phyloP scores from a whole-genome alignment of 2,888 invertebrate genomes.

The Rhabditoides inermis region DNA sequence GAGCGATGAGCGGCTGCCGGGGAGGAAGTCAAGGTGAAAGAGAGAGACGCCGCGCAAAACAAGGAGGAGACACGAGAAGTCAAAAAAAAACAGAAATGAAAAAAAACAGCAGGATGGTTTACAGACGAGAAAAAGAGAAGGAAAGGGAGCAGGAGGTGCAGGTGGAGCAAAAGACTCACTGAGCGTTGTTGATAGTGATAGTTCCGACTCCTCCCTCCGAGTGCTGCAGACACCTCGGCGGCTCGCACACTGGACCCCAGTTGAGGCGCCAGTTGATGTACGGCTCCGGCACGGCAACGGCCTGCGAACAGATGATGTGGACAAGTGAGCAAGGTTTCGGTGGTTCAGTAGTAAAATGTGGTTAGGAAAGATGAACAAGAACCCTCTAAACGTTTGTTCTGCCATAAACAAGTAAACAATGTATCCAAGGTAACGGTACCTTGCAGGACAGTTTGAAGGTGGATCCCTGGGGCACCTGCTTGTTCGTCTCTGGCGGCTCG shows the following conservation, averaged over 20 bases:
- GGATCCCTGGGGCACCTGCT: conserved; percentile 38
- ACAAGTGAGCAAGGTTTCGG: too few relatives aligned
- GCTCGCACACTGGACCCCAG: conserved; percentile 67
- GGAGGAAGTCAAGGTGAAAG: too few relatives aligned
- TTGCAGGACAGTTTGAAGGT: conserved; percentile 70
- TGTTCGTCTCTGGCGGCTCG: conserved; percentile 64
- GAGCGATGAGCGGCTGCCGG: too few relatives aligned
- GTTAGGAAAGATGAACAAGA: too few relatives aligned
- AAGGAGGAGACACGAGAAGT: too few relatives aligned
- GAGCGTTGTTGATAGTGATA: conserved; percentile 64
- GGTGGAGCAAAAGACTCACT: conserved; percentile 50
- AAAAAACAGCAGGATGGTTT: conserved; percentile 4
- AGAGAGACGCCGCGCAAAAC: too few relatives aligned
- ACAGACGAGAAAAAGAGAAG: background rate
- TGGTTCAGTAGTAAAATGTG: too few relatives aligned
- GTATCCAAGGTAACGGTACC: too few relatives aligned
- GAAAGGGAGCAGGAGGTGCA: too few relatives aligned
- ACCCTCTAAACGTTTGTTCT: too few relatives aligned
- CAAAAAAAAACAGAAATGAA: too few relatives aligned
- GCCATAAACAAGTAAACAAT: too few relatives aligned
- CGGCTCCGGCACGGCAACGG: conserved; percentile 79
- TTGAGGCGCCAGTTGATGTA: conserved; percentile 89
- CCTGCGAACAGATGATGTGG: conserved; percentile 58
- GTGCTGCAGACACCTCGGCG: conserved; percentile 55
- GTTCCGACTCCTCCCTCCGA: conserved; percentile 73